phyloP scores from a whole-genome alignment of 2,113 vertebrate species.

The Boulengeromyrus knoepffleri region DNA sequence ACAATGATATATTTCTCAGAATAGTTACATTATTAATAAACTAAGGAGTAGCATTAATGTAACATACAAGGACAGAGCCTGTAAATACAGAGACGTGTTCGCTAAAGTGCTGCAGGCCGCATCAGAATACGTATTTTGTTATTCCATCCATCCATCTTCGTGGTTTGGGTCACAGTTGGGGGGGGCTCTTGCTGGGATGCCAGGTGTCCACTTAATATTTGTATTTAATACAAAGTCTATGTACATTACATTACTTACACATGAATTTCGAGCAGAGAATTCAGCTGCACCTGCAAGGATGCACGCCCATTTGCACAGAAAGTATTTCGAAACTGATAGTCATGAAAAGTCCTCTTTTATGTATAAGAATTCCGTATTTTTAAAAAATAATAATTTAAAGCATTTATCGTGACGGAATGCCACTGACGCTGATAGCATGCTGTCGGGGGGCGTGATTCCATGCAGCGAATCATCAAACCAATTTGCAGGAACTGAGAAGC shows the following conservation, averaged over 20 bases:
- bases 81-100: not conserved
- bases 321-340: not conserved
- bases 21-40: not conserved
- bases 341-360: not conserved
- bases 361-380: not conserved
- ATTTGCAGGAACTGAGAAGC: slow-evolving; percentile 6
- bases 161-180: not conserved
- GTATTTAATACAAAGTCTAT: not conserved
- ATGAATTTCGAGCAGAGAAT: not conserved
- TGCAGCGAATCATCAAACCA: slow-evolving; percentile 16
- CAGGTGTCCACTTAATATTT: not conserved
- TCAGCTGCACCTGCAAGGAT: not conserved
- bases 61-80: not conserved
- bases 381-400: not conserved
- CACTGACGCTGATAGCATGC: not conserved
- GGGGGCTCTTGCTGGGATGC: not conserved
- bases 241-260: not conserved
- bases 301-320: not conserved
- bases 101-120: not conserved
- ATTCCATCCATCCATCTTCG: not conserved
- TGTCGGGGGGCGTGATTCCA: not conserved
- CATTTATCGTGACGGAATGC: not conserved
- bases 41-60: not conserved
- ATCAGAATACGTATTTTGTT: not conserved
- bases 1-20: not conserved